These are phyloP conservation scores for Menidia menidia DNA, from an alignment of 2,797 vertebrate species.

Conservation along the genomic window DNA sequence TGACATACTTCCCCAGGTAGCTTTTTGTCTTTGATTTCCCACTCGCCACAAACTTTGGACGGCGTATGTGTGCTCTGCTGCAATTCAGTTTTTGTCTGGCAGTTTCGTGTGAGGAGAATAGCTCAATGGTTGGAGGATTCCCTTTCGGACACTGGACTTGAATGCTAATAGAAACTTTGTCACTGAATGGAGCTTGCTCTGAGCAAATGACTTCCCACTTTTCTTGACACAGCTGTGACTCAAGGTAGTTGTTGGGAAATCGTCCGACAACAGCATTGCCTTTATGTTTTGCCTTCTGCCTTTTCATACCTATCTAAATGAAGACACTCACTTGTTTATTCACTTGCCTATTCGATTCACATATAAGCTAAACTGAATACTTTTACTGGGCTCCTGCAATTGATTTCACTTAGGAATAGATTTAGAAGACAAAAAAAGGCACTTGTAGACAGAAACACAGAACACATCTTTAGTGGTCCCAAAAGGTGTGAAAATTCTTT, in stretches of 20 bases:
- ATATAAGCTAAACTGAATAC: constrained; percentile 33
- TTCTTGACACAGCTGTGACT: constrained; percentile 47
- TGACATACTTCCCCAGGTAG: constrained; percentile 34
- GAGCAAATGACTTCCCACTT: constrained; percentile 46
- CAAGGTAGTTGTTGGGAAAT: constrained; percentile 39
- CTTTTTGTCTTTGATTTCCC: constrained; percentile 17
- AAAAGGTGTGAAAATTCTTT: constrained; percentile 41
- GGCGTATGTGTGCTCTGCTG: constrained; percentile 41
- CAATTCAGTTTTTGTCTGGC: constrained; percentile 48
- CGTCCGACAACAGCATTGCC: constrained; percentile 7
- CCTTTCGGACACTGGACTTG: constrained; percentile 40
- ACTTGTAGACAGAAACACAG: constrained; percentile 10
- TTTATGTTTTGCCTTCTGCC: constrained; percentile 8
- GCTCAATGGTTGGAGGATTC: constrained; percentile 31
- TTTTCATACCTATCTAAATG: constrained; percentile 32
- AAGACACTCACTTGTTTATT: constrained; percentile 43
- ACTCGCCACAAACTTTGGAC: constrained; percentile 23
- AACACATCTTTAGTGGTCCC: constrained; percentile 34
- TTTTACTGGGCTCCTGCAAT: constrained; percentile 19
- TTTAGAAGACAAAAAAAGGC: constrained; percentile 2
- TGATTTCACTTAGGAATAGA: constrained; percentile 12
- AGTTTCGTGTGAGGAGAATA: constrained; percentile 38
- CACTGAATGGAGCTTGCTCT: constrained; percentile 32
- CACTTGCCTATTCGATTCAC: constrained; percentile 43
- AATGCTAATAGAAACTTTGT: constrained; percentile 50